These are phyloP conservation scores for Alligator mississippiensis DNA, from an alignment of 2,113 vertebrate species.

Conservation along the genomic window DNA sequence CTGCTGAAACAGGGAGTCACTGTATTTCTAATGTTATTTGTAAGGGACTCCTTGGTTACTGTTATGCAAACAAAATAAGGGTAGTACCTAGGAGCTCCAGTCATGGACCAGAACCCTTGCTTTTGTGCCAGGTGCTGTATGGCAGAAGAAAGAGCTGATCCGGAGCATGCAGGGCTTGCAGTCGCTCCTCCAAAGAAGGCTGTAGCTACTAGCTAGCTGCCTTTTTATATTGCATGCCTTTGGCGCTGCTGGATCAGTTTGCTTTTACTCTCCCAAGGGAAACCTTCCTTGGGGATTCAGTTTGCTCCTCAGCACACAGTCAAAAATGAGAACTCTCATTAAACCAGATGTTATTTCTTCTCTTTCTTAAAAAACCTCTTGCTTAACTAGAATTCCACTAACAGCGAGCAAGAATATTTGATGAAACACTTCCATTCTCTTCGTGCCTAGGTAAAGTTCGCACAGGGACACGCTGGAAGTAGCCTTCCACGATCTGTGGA, in stretches of 20 bases:
- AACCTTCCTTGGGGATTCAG: constrained; percentile 9
- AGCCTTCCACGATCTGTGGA: background rate
- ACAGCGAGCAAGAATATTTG: background rate
- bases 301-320: background rate
- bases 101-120: background rate
- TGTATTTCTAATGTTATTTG: background rate
- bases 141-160: background rate
- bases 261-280: background rate
- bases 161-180: too few relatives aligned
- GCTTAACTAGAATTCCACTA: background rate
- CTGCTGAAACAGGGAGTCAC: background rate
- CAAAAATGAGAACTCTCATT: background rate
- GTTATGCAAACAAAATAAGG: background rate
- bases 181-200: background rate
- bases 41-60: background rate
- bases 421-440: constrained; percentile 11
- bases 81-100: background rate
- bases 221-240: constrained; percentile 24
- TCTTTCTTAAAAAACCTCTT: constrained; percentile 19
- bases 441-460: background rate
- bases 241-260: background rate
- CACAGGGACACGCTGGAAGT: background rate
- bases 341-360: background rate
- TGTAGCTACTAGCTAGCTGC: background rate
- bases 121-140: background rate